Base-by-base conservation (phyloP, 2,113 vertebrate genomes). In the Patagioenas fasciata region DNA sequence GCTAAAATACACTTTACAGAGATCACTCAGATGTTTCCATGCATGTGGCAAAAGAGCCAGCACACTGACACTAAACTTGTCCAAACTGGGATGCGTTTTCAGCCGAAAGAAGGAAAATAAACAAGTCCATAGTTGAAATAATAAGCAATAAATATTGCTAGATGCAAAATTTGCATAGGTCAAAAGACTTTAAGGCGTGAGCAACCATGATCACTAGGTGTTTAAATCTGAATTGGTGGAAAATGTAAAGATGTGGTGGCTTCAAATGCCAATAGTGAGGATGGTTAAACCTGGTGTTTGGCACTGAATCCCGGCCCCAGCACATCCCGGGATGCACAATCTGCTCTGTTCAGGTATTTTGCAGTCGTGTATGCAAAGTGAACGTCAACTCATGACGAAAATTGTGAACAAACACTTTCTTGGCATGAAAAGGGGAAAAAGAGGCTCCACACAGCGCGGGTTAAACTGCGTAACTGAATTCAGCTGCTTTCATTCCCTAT, bases 1-100 rank as follows among this genome's bases (percentile, higher is more conserved):
- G 77, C 61, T 85, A 65, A 97, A 96, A 94, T 65, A 90, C 89
- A n/a, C 85, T 70, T 79, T 65, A 57, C 56, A 88, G 91, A 61
- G 66, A 54, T 75, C 84, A 91, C 48, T 89, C 51, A 8, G 47
- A 72, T 71, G 60, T 83, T 96, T 95, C 80, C 67, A 66, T 48
- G 92, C 62, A 64, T 29, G 28, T 83, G 80, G 71, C 42, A 40
- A 67, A 95, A 88, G 58, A 31, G 51, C 38, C 67, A 67, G 56
- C 51, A 71, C 74, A 31, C 72, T 29, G 83, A 79, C 91, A 40
- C 79, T 21, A 16, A 97, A 74, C 72, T 82, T 66, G 88, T 25
- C 69, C 77, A 51, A 80, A 85, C 66, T 61, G 93, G 94, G 87
- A 83, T n/a, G 73, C 32, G 21, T 88, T 78, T 86, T 77, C 80